These are phyloP conservation scores for Xanthorhoe spadicearia DNA, from an alignment of 2,888 invertebrate genomes.

Conservation along the genomic window DNA sequence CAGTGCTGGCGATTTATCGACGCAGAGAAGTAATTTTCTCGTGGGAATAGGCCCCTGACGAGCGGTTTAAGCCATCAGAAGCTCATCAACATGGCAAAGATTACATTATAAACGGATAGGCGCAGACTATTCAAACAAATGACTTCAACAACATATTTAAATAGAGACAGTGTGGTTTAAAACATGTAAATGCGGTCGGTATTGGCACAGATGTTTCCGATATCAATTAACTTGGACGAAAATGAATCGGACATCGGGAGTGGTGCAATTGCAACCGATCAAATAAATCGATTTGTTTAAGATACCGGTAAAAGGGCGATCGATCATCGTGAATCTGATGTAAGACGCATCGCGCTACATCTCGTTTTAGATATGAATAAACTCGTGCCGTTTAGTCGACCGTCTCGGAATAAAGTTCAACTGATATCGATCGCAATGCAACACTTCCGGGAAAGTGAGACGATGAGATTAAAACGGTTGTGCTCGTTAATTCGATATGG, in stretches of 20 bases:
- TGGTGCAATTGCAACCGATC: constrained; percentile 62
- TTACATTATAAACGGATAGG: constrained; percentile 19
- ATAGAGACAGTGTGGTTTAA: constrained; percentile 31
- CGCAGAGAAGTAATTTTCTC: constrained; percentile 48
- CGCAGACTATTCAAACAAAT: constrained; percentile 7
- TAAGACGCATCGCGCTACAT: constrained; percentile 56
- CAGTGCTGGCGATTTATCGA: constrained; percentile 36
- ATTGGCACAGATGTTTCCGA: constrained; percentile 48
- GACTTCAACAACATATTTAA: background rate
- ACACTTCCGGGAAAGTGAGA: constrained; percentile 37
- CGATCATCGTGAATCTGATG: constrained; percentile 65
- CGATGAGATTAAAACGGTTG: constrained; percentile 20
- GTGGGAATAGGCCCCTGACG: constrained; percentile 55
- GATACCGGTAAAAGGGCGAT: constrained; percentile 64
- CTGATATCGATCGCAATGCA: constrained; percentile 35
- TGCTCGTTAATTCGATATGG: constrained; percentile 22
- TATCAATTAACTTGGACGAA: constrained; percentile 56
- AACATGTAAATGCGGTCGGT: constrained; percentile 52
- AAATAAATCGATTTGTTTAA: constrained; percentile 68
- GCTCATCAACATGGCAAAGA: constrained; percentile 53
- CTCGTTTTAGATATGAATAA: constrained; percentile 60
- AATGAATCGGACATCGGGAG: constrained; percentile 53
- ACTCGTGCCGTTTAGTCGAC: constrained; percentile 45
- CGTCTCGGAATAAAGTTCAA: constrained; percentile 38
- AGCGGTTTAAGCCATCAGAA: constrained; percentile 55